Evolutionary conservation across 2,888 invertebrate species (phyloP), one percentile per base, ranked within the genome.

Genomic region (Tinea pellionella): DNA sequence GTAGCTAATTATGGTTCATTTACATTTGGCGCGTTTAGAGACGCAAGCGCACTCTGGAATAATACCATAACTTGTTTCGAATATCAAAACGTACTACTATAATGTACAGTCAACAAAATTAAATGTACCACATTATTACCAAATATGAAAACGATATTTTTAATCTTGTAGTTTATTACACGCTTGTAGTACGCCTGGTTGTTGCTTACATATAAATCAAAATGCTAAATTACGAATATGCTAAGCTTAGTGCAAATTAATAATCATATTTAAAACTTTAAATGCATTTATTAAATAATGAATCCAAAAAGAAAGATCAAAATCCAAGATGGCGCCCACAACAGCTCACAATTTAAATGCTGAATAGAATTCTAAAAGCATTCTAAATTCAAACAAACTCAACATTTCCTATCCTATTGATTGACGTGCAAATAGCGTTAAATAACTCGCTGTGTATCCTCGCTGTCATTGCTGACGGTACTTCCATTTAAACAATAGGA

Each of bases 1-100:
- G 75, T 77, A 74, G 77, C 80, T 84, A 84, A 84, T 84, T 83
- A 81, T 73, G 73, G 66, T 72, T 65, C 73, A 73, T 77, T 78
- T 73, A 74, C 74, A 75, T 78, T 80, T 80, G 80, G 55, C 12
- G 55, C 77, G 80, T 78, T 80, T 78, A 77, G 76, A 75, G 73
- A 72, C 68, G 70, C 71, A 65, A 68, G 65, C 69, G 66, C 67
- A 73, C 70, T 72, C 65, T 70, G 66, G 66, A 72, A 24, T 32
- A 57, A 57, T 57, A 29, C 57, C 32, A 57, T 57, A 57, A 57
- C 57, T 57, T 57, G 57, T 83, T 76, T 85, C 85, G 82, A 79
- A 80, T 86, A 78, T 82, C 86, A 82, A 76, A 79, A 41, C 70
- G 76, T 67, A 68, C 68, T 69, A 67, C 73, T 76, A 78, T 71